A percentile compares a stretch with the other conserved stretches of the same genome.
Evolutionary conservation across 2,888 invertebrate genomes (phyloP).

Genomic region (Augochlorella aurata): DNA sequence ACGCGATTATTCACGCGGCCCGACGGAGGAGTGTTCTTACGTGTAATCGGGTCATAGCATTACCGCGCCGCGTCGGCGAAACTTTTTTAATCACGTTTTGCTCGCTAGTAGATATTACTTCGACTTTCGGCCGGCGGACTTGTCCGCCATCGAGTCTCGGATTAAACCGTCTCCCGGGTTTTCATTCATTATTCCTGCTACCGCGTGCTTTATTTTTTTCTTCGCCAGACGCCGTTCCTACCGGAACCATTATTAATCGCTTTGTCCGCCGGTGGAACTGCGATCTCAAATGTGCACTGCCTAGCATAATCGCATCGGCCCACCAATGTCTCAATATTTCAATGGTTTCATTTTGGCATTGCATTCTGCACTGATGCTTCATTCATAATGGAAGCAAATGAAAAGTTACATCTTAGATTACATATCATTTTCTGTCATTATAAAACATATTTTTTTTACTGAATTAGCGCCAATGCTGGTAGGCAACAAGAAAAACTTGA

Average conservation of each 20-base stretch:
- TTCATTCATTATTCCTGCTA: constrained; percentile 61
- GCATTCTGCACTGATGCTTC: too few species aligned
- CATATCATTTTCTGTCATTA: too few species aligned
- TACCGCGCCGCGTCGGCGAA: constrained; percentile 29
- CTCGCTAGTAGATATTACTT: constrained; percentile 46
- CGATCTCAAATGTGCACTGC: too few species aligned
- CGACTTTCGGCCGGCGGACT: constrained; percentile 14
- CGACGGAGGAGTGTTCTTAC: constrained; percentile 49
- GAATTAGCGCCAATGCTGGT: too few species aligned
- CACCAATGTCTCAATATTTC: too few species aligned
- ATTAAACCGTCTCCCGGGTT: constrained; percentile 33
- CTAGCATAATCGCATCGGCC: too few species aligned
- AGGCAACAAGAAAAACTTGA: too few species aligned
- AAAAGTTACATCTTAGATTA: too few species aligned
- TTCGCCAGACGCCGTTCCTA: neutral
- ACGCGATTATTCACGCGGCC: constrained; percentile 41
- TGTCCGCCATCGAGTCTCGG: constrained; percentile 23
- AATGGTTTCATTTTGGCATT: too few species aligned
- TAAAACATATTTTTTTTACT: too few species aligned
- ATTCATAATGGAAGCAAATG: too few species aligned
- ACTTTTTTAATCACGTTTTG: constrained; percentile 65
- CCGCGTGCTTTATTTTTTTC: constrained; percentile 9
- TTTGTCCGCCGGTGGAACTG: neutral
- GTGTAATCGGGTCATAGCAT: constrained; percentile 52
- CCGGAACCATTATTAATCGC: constrained; percentile 55